Evolutionary conservation across 2,113 vertebrate genomes (phyloP).

Genomic region (Calyptommatus sinebrachiatus): DNA sequence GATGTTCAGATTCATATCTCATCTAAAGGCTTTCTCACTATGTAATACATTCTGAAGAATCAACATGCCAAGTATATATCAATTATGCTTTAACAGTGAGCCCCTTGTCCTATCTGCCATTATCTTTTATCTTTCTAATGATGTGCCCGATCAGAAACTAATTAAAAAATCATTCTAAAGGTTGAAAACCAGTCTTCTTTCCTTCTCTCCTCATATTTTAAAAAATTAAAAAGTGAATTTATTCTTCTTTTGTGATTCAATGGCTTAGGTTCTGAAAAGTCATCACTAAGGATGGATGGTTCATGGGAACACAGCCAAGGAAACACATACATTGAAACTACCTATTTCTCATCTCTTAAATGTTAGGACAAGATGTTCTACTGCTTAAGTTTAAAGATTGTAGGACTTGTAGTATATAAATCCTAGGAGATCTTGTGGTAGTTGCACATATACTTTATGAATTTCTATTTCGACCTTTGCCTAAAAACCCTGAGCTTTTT

Average conservation of each 20-base stretch:
- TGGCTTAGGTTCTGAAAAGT: slow-evolving; percentile 13
- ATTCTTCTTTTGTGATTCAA: background rate
- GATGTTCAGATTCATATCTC: slow-evolving; percentile 24
- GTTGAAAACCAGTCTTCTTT: slow-evolving; percentile 56
- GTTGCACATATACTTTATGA: too few species aligned
- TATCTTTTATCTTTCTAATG: slow-evolving; percentile 68
- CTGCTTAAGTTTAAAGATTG: too few species aligned
- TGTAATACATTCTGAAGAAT: slow-evolving; percentile 60
- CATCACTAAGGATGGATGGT: background rate
- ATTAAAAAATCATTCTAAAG: slow-evolving; percentile 72
- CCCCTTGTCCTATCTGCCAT: slow-evolving; percentile 62
- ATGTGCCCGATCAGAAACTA: slow-evolving; percentile 73
- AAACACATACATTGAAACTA: background rate
- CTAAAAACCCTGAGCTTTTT: too few species aligned
- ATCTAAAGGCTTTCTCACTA: slow-evolving; percentile 54
- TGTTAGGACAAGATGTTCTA: too few species aligned
- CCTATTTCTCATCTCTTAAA: background rate
- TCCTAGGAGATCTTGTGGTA: too few species aligned
- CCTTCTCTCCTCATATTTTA: background rate
- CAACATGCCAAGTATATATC: slow-evolving; percentile 67
- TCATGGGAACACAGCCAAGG: slow-evolving; percentile 31
- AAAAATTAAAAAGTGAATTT: slow-evolving; percentile 41
- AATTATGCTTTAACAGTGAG: slow-evolving; percentile 61
- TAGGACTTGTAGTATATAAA: too few species aligned
- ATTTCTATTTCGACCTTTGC: too few species aligned